phyloP scores from a whole-genome alignment of 2,888 invertebrate genomes.

The Calephelis perditalis region DNA sequence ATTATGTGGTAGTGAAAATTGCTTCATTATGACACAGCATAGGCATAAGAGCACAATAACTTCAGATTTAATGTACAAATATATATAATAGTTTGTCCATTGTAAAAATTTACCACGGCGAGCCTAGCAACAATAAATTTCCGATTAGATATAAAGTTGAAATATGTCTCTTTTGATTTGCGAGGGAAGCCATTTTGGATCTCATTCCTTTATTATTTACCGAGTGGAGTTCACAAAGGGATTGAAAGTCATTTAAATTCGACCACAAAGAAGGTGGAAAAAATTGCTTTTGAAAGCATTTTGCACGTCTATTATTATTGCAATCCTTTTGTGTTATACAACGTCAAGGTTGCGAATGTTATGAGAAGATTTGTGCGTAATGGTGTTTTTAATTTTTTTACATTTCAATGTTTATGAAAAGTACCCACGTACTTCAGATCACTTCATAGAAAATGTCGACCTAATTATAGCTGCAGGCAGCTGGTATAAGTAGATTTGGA shows the following conservation, averaged over 20 bases:
- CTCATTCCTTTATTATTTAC: slow-evolving; percentile 52
- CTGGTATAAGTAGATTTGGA: too few species aligned
- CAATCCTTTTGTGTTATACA: slow-evolving; percentile 39
- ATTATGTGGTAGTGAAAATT: slow-evolving; percentile 61
- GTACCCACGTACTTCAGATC: too few species aligned
- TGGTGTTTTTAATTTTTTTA: background rate
- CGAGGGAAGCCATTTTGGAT: slow-evolving; percentile 54
- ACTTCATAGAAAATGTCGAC: too few species aligned
- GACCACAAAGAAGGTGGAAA: slow-evolving; percentile 58
- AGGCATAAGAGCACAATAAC: slow-evolving; percentile 42
- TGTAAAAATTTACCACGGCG: slow-evolving; percentile 65
- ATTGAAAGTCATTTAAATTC: slow-evolving; percentile 57
- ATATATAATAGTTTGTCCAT: slow-evolving; percentile 67
- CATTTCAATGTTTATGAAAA: background rate
- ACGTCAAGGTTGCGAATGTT: background rate
- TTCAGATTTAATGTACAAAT: slow-evolving; percentile 53
- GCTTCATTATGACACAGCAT: slow-evolving; percentile 65
- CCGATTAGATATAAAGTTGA: slow-evolving; percentile 68
- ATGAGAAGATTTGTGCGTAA: background rate
- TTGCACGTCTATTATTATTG: slow-evolving; percentile 54
- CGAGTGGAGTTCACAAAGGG: slow-evolving; percentile 52
- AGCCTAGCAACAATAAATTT: slow-evolving; percentile 72
- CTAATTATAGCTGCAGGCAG: too few species aligned
- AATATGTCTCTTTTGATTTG: slow-evolving; percentile 63
- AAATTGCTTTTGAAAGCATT: slow-evolving; percentile 62